A percentile compares a stretch with the other conserved stretches of the same genome.
phyloP scores from a whole-genome alignment of 1,140 invertebrate species.

The Achatina immaculata region DNA sequence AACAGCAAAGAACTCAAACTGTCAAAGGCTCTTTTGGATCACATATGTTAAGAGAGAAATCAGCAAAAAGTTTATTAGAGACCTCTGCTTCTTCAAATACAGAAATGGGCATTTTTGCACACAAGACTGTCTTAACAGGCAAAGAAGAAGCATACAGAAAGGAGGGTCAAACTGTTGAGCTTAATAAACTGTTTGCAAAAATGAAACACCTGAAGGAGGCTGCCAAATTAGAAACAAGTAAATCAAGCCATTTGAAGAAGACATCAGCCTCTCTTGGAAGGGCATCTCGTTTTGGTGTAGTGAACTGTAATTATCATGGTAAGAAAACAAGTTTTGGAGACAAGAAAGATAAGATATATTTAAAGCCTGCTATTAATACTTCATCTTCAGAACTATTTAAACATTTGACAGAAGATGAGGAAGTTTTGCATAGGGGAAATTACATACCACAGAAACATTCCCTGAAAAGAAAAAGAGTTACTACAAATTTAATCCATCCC shows the following conservation, averaged over 20 bases:
- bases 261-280: neutral
- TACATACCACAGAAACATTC: neutral
- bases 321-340: neutral
- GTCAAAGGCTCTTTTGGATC: neutral
- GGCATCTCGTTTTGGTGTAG: neutral
- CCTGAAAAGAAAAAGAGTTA: neutral
- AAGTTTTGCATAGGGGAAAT: neutral
- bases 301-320: neutral
- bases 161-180: neutral
- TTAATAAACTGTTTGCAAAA: slow-evolving; percentile 8
- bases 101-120: no score
- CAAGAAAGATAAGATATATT: neutral
- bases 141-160: neutral
- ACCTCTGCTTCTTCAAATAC: neutral
- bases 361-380: neutral
- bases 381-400: slow-evolving; percentile 24
- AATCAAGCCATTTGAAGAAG: neutral
- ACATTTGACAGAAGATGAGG: slow-evolving; percentile 13
- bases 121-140: neutral
- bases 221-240: neutral
- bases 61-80: neutral
- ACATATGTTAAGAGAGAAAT: neutral
- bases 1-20: neutral
- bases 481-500: neutral
- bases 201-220: slow-evolving; percentile 21